phyloP scores from a whole-genome alignment of 2,888 invertebrate species.

The Pimpla rufipes region DNA sequence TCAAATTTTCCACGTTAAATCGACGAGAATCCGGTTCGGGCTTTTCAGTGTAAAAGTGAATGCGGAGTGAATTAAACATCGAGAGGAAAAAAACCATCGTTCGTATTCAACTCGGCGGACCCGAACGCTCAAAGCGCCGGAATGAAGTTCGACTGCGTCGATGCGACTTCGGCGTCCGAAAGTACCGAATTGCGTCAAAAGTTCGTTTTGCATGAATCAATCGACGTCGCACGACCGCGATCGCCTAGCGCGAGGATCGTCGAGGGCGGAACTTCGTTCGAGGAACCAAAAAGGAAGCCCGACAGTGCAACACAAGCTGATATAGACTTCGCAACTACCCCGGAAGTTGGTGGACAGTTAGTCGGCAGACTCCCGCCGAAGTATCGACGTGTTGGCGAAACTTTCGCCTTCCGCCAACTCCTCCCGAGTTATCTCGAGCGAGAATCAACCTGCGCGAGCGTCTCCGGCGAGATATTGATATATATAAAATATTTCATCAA shows the following conservation, averaged over 20 bases:
- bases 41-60: background rate
- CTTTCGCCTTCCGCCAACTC: background rate
- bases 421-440: background rate
- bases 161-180: background rate
- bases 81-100: background rate
- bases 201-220: conserved; percentile 6
- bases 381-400: conserved; percentile 16
- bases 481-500: conserved; percentile 14
- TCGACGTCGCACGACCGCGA: background rate
- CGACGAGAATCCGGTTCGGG: background rate
- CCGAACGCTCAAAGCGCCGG: background rate
- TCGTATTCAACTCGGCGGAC: background rate
- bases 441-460: background rate
- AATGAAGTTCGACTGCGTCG: background rate
- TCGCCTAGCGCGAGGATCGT: background rate
- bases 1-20: too few species aligned
- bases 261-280: background rate
- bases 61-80: background rate
- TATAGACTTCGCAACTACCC: background rate
- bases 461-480: background rate
- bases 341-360: conserved; percentile 4
- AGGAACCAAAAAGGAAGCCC: background rate
- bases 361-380: background rate
- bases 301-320: background rate
- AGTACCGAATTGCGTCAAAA: background rate